A percentile compares a stretch with the other conserved stretches of the same genome.
phyloP scores from a whole-genome alignment of 2,113 vertebrate genomes.

The Brachyistius frenatus region DNA sequence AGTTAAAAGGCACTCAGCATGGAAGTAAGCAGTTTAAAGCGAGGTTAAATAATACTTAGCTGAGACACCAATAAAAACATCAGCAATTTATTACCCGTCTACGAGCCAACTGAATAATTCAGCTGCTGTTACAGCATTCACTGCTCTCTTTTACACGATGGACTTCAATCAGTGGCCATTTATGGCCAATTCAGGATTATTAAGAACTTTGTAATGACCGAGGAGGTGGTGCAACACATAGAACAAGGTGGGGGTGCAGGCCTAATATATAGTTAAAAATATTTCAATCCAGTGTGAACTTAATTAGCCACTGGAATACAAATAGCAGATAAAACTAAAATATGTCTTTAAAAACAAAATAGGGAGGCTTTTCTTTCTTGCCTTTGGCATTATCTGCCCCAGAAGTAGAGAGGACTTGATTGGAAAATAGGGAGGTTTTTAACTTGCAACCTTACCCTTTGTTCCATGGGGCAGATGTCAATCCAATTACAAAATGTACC shows the following conservation, averaged over 20 bases:
- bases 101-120: conserved; percentile 81
- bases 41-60: conserved; percentile 88
- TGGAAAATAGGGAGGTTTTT: conserved; percentile 55
- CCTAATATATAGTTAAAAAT: conserved; percentile 22
- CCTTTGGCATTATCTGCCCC: neutral
- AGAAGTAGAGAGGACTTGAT: conserved; percentile 9
- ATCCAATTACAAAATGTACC: conserved; percentile 72
- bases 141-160: conserved; percentile 70
- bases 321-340: conserved; percentile 27
- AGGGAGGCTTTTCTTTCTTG: conserved; percentile 22
- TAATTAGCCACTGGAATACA: conserved; percentile 13
- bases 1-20: conserved; percentile 87
- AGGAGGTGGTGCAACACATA: conserved; percentile 15
- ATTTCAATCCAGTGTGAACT: conserved; percentile 31
- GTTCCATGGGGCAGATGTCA: conserved; percentile 61
- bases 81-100: conserved; percentile 84
- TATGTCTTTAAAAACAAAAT: conserved; percentile 21
- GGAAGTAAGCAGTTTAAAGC: conserved; percentile 85
- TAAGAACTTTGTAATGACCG: conserved; percentile 35
- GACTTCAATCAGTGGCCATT: conserved; percentile 75
- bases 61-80: conserved; percentile 83
- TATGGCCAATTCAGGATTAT: conserved; percentile 69
- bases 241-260: neutral
- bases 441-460: conserved; percentile 68
- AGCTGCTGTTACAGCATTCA: conserved; percentile 74